A percentile compares a stretch with the other conserved stretches of the same genome.
Evolutionary conservation across 2,797 vertebrate species (phyloP).

Genomic region (Champsocephalus esox): DNA sequence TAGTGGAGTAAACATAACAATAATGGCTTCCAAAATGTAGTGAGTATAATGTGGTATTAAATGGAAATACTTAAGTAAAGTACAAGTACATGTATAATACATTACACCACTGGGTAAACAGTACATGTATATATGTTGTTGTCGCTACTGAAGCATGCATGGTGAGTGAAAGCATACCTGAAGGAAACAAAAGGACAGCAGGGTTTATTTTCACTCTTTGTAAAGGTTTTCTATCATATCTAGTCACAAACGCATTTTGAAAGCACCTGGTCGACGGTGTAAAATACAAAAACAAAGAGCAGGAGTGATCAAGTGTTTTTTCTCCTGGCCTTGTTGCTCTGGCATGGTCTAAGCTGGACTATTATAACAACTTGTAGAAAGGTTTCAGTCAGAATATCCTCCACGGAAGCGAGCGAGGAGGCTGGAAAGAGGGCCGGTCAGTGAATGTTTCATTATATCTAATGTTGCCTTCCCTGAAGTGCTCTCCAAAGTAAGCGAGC

Average conservation of each 20-base stretch:
- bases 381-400: constrained; percentile 74
- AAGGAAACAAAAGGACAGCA: constrained; percentile 12
- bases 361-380: constrained; percentile 62
- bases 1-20: too few species aligned
- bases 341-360: constrained; percentile 41
- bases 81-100: too few species aligned
- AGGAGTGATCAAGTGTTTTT: constrained; percentile 40
- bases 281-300: constrained; percentile 21
- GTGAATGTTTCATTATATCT: constrained; percentile 97
- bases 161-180: constrained; percentile 13
- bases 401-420: constrained; percentile 72
- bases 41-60: too few species aligned
- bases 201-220: neutral
- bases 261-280: neutral
- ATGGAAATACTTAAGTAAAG: too few species aligned
- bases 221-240: constrained; percentile 1
- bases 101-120: too few species aligned
- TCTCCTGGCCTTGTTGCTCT: constrained; percentile 49
- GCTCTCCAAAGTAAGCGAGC: constrained; percentile 96
- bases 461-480: constrained; percentile 92
- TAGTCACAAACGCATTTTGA: constrained; percentile 18
- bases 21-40: too few species aligned
- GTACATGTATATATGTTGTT: constrained; percentile 5
- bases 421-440: constrained; percentile 87
- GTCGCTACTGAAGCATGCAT: constrained; percentile 2